Evolutionary conservation across 2,113 vertebrate genomes (phyloP).

Genomic region (Nothoprocta perdicaria): DNA sequence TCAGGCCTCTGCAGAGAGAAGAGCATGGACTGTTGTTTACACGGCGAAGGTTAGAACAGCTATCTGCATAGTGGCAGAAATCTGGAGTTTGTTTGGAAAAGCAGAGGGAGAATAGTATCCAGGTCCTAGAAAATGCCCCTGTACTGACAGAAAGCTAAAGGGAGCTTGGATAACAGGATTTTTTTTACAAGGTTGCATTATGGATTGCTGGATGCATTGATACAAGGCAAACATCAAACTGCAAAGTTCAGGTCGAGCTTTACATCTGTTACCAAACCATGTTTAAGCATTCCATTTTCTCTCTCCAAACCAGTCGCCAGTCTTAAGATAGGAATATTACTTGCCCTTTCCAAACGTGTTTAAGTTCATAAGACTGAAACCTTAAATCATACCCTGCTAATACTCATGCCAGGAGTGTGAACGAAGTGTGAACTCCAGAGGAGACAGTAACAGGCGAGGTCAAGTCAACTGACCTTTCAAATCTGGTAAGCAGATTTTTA

Average conservation of each 20-base stretch:
- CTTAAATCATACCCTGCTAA: slow-evolving; percentile 30
- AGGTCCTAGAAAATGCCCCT: not conserved
- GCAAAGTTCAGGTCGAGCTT: not conserved
- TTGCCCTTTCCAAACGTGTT: not conserved
- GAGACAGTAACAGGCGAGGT: slow-evolving; percentile 24
- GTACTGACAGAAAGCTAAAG: not conserved
- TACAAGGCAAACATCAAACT: not conserved
- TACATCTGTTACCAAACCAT: not conserved
- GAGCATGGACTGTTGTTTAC: not conserved
- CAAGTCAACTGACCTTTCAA: slow-evolving; percentile 37
- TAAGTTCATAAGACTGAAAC: slow-evolving; percentile 12
- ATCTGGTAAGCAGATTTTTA: slow-evolving; percentile 43
- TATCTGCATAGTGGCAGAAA: not conserved
- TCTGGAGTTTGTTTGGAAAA: not conserved
- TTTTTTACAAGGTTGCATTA: not conserved
- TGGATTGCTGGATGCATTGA: not conserved
- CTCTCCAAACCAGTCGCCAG: not conserved
- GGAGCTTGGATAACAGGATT: not conserved
- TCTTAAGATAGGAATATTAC: not conserved
- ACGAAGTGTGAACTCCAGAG: slow-evolving; percentile 27
- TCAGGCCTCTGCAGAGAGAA: not conserved
- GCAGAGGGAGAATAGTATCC: not conserved
- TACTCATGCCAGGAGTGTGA: slow-evolving; percentile 7
- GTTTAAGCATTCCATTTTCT: slow-evolving; percentile 8
- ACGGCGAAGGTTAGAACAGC: not conserved